Conservation (phyloP, 2,888 invertebrate genomes). For the Syrphus vitripennis region DNA sequence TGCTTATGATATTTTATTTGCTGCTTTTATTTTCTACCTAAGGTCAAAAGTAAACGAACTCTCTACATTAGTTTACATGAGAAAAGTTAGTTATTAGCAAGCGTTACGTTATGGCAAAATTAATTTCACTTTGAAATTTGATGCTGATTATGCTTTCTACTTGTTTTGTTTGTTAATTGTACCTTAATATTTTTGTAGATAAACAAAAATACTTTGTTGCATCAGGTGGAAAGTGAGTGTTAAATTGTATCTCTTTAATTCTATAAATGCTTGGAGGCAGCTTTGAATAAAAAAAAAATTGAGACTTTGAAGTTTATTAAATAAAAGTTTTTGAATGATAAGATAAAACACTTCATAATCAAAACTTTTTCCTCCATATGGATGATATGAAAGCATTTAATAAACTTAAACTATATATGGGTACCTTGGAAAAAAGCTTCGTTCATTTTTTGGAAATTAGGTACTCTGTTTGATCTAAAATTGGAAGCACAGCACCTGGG, state of each 20-base stretch:
- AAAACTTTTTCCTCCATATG: not conserved
- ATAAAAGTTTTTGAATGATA: not conserved
- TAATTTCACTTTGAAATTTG: slow-evolving; percentile 11
- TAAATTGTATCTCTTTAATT: not conserved
- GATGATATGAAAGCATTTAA: not conserved
- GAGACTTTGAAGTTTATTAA: not conserved
- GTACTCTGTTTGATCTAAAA: too few species aligned
- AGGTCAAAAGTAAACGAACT: slow-evolving; percentile 49
- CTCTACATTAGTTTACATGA: not conserved
- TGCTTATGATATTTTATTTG: not conserved
- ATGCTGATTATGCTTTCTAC: not conserved
- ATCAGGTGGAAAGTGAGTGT: not conserved
- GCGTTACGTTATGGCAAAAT: slow-evolving; percentile 1
- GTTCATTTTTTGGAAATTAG: too few species aligned
- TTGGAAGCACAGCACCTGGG: too few species aligned
- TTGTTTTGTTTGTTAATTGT: not conserved
- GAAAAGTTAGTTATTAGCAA: not conserved
- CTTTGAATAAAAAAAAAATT: not conserved
- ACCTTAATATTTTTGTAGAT: not conserved
- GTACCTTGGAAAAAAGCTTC: too few species aligned
- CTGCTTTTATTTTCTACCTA: slow-evolving; percentile 23
- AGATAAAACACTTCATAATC: too few species aligned
- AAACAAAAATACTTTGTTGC: not conserved
- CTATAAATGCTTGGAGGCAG: too few species aligned
- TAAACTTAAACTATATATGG: not conserved